These are phyloP conservation scores for Cyprinodon variegatus DNA, from an alignment of 2,113 vertebrate species.

Conservation along the genomic window DNA sequence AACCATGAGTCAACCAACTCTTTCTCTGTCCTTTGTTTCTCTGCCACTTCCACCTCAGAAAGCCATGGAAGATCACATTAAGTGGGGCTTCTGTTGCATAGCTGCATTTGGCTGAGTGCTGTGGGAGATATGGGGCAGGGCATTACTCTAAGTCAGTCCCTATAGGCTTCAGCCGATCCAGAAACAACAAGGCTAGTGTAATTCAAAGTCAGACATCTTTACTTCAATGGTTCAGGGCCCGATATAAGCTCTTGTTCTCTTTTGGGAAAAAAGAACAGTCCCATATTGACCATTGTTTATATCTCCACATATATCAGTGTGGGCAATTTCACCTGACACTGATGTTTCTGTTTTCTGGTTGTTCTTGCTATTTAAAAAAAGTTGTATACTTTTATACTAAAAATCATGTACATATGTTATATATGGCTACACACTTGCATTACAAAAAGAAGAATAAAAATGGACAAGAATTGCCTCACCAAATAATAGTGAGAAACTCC, in stretches of 20 bases:
- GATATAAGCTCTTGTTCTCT: constrained; percentile 59
- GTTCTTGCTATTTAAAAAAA: background rate
- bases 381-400: background rate
- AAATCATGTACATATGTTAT: background rate
- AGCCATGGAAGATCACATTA: constrained; percentile 78
- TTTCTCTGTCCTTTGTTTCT: constrained; percentile 67
- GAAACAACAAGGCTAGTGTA: constrained; percentile 77
- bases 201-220: constrained; percentile 73
- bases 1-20: constrained; percentile 69
- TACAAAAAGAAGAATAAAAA: constrained; percentile 10
- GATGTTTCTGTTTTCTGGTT: background rate
- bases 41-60: constrained; percentile 73
- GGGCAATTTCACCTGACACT: background rate
- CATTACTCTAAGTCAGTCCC: constrained; percentile 78
- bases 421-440: background rate
- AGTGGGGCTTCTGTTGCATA: constrained; percentile 73
- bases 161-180: constrained; percentile 70
- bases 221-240: constrained; percentile 66
- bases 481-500: constrained; percentile 8
- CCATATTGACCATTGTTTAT: constrained; percentile 40
- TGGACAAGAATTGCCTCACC: constrained; percentile 6
- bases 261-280: constrained; percentile 40
- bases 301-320: constrained; percentile 8
- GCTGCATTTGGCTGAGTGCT: constrained; percentile 77
- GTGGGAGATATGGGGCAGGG: constrained; percentile 76